Evolutionary conservation across 2,113 vertebrate genomes (phyloP).

Genomic region (Ceratotherium simum): DNA sequence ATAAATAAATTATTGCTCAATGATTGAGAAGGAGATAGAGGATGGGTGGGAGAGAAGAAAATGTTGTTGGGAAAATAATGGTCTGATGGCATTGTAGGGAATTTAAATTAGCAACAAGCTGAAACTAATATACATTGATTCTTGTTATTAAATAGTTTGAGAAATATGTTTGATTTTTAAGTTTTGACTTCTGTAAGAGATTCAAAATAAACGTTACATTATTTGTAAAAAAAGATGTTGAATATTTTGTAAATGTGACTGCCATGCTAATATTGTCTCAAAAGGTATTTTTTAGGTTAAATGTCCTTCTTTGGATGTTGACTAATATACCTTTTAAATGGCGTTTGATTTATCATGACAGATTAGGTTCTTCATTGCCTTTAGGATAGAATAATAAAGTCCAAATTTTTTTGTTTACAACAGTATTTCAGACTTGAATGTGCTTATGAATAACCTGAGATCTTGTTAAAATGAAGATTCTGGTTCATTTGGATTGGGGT

Average conservation of each 20-base stretch:
- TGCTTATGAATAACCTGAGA: constrained; percentile 1
- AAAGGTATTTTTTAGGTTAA: constrained; percentile 43
- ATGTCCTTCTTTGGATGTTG: constrained; percentile 5
- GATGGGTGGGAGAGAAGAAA: background rate
- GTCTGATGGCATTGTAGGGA: background rate
- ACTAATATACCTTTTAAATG: constrained; percentile 21
- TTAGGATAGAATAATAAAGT: background rate
- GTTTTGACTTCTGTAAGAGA: constrained; percentile 18
- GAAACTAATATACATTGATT: background rate
- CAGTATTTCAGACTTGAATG: background rate
- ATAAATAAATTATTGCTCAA: background rate
- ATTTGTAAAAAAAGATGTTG: constrained; percentile 11
- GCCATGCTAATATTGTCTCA: background rate
- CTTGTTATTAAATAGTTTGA: constrained; percentile 44
- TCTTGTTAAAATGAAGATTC: constrained; percentile 40
- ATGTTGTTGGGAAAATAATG: background rate
- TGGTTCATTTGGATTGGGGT: background rate
- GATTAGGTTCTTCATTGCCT: background rate
- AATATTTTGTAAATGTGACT: background rate
- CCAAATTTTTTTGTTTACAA: background rate
- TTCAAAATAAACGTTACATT: constrained; percentile 16
- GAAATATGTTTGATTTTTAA: constrained; percentile 48
- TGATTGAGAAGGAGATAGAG: background rate
- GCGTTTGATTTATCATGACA: background rate
- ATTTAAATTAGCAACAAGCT: constrained; percentile 31